Evolutionary conservation across 2,113 vertebrate genomes (phyloP).

Genomic region (Holacanthus passer): DNA sequence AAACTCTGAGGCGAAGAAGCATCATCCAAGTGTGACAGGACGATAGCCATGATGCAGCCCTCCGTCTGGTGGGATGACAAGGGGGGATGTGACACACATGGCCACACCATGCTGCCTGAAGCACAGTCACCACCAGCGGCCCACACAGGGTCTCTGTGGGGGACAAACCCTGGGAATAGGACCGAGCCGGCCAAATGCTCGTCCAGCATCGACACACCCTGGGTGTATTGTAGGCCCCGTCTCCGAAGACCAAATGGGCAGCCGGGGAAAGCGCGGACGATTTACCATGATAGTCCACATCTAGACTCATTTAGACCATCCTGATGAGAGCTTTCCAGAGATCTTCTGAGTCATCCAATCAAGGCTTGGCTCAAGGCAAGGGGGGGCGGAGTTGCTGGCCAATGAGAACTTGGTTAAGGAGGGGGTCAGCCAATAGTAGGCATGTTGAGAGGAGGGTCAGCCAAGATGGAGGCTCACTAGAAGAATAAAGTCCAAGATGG

Average conservation of each 20-base stretch:
- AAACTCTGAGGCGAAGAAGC: slow-evolving; percentile 72
- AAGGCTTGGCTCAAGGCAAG: slow-evolving; percentile 65
- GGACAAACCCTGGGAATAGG: slow-evolving; percentile 68
- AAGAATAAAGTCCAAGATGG: slow-evolving; percentile 47
- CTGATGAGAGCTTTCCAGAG: slow-evolving; percentile 72
- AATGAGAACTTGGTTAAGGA: slow-evolving; percentile 62
- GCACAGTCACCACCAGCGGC: slow-evolving; percentile 73
- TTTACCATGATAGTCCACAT: slow-evolving; percentile 65
- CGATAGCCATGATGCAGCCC: slow-evolving; percentile 80
- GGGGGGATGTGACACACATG: slow-evolving; percentile 79
- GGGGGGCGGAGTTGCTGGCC: slow-evolving; percentile 56
- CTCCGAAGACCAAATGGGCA: slow-evolving; percentile 52
- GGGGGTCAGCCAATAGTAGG: slow-evolving; percentile 77
- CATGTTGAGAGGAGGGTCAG: slow-evolving; percentile 69
- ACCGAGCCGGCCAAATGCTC: slow-evolving; percentile 61
- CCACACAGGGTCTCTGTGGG: slow-evolving; percentile 73
- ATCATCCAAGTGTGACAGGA: slow-evolving; percentile 80
- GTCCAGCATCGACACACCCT: slow-evolving; percentile 50
- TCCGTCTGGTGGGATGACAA: slow-evolving; percentile 80
- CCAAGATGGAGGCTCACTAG: slow-evolving; percentile 69
- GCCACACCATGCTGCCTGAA: slow-evolving; percentile 76
- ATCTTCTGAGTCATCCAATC: slow-evolving; percentile 75
- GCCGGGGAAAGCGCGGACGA: slow-evolving; percentile 54
- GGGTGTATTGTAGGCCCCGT: slow-evolving; percentile 35
- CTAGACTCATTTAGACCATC: slow-evolving; percentile 65